These are phyloP conservation scores for Chelonoidis abingdonii DNA, from an alignment of 2,113 vertebrate genomes.

Conservation along the genomic window DNA sequence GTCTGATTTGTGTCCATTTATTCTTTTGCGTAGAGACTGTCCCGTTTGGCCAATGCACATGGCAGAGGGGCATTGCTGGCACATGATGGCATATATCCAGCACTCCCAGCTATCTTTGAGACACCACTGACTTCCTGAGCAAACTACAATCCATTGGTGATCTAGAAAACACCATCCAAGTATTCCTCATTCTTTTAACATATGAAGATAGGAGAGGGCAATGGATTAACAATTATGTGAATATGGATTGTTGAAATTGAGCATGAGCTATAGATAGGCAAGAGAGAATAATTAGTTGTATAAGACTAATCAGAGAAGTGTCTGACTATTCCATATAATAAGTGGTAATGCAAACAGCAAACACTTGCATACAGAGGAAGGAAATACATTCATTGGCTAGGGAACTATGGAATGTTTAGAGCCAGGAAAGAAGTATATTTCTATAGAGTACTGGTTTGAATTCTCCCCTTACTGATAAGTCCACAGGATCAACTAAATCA, in stretches of 20 bases:
- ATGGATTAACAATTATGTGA: neutral
- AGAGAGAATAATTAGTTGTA: neutral
- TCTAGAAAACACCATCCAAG: too few relatives aligned
- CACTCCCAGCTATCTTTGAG: too few relatives aligned
- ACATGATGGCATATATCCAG: too few relatives aligned
- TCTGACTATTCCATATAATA: neutral
- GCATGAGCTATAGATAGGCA: neutral
- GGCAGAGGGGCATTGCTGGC: too few relatives aligned
- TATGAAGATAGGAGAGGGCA: neutral
- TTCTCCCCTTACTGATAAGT: neutral
- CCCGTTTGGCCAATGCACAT: too few relatives aligned
- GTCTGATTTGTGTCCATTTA: too few relatives aligned
- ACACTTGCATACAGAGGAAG: neutral
- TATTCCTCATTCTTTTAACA: neutral
- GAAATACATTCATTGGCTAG: neutral
- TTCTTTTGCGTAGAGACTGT: too few relatives aligned
- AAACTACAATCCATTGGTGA: too few relatives aligned
- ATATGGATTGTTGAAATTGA: neutral
- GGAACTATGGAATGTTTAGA: neutral
- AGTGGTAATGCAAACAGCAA: rapidly evolving
- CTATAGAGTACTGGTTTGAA: neutral
- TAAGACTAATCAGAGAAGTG: rapidly evolving
- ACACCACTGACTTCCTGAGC: too few relatives aligned
- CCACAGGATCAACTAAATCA: neutral
- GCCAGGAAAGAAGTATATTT: neutral